Evolutionary conservation across 2,797 vertebrate species (phyloP), one percentile per base, ranked within the genome.

Genomic region (Streptopelia turtur): DNA sequence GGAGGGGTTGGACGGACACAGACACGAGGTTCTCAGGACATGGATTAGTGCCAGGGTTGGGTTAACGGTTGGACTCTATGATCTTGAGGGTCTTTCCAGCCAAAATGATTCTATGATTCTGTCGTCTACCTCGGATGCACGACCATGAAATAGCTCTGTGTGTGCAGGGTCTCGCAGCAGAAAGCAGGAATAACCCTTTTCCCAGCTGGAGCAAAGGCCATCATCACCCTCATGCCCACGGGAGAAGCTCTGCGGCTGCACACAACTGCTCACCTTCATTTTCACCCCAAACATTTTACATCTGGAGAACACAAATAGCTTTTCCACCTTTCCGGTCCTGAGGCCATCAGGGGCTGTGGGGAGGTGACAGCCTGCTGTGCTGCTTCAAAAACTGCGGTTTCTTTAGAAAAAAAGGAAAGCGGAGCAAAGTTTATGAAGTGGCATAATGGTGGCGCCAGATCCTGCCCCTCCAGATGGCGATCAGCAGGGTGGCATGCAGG

Each of bases 131-230:
- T 24, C 7, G 6, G 25, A 28, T 72, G 13, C 16, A 11, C 37
- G 7, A 43, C 35, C 37, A 28, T 45, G 6, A 37, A 50, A 9
- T 1, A 45, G 37, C 49, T 82, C 56, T 3, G 23, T 28, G 28
- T 39, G 60, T 15, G 30, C 72, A 57, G 76, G 31, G 50, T 68
- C 35, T 31, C 0, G 0, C 37, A 31, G 79, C 14, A 4, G 28
- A 72, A 35, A 81, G 30, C 56, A 66, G 59, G 39, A 56, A n/a
- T 33, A 15, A 55, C 23, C 41, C 9, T 53, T 39, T 31, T 21
- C 70, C 31, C 74, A 31, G 6, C 14, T 16, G 13, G 24, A 81
- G 30, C 13, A 0, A 66, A 59, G 39, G 20, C 33, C 25, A 2
- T 28, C 13, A 2, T 72, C 64, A 6, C 37, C 83, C 13, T 10